Evolutionary conservation across 2,113 vertebrate genomes (phyloP).

Genomic region (Amphiprion percula): DNA sequence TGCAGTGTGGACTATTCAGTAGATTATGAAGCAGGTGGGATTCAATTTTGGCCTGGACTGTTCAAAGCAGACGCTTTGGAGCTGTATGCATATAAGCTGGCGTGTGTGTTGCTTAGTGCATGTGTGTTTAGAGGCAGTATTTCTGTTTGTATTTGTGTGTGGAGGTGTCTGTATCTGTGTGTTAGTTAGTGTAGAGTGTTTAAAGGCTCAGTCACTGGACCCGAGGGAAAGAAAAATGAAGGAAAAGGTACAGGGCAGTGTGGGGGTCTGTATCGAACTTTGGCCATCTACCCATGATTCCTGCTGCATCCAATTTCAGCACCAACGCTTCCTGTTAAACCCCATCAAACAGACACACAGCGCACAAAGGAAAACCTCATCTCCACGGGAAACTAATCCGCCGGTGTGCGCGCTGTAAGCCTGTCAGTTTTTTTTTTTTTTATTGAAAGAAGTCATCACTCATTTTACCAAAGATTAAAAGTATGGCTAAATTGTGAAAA

Average conservation of each 20-base stretch:
- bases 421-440: conserved; percentile 89
- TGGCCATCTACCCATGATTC: conserved; percentile 97
- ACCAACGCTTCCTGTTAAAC: conserved; percentile 98
- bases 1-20: conserved; percentile 47
- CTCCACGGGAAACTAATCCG: conserved; percentile 99
- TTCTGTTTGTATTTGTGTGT: conserved; percentile 50
- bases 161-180: conserved; percentile 52
- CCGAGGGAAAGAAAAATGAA: conserved; percentile 79
- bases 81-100: conserved; percentile 40
- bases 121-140: conserved; percentile 31
- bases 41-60: conserved; percentile 51
- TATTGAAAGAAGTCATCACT: conserved; percentile 99
- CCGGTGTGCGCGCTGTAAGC: conserved; percentile 96
- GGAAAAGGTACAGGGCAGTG: conserved; percentile 74
- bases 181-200: conserved; percentile 47
- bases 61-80: conserved; percentile 58
- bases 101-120: conserved; percentile 8
- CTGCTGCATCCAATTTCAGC: conserved; percentile 99
- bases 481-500: conserved; percentile 99
- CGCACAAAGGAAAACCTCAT: conserved; percentile 99
- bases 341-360: conserved; percentile 99
- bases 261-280: conserved; percentile 95
- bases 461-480: conserved; percentile 99
- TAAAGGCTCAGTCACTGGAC: conserved; percentile 85
- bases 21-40: conserved; percentile 67